Evolutionary conservation across 2,797 vertebrate species (phyloP).

Genomic region (Sylvilagus floridanus): DNA sequence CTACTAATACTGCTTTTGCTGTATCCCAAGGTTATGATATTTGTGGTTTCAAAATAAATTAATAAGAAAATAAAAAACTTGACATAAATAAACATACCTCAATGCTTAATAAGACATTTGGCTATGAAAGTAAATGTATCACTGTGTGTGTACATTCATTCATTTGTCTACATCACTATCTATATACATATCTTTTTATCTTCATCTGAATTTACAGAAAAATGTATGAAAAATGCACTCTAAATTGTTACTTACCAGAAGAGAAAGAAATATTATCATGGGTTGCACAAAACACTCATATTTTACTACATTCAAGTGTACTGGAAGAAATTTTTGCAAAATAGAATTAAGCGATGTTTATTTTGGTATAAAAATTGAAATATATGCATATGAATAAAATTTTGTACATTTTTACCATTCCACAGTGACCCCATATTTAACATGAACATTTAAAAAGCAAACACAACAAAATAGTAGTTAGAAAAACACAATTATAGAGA

Average conservation of each 20-base stretch:
- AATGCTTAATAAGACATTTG: background rate
- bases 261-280: background rate
- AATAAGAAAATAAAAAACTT: no score
- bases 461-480: background rate
- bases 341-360: no score
- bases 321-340: no score
- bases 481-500: background rate
- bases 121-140: background rate
- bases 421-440: background rate
- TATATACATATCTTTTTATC: background rate
- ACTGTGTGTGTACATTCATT: background rate
- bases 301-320: background rate
- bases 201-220: background rate
- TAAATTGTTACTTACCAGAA: background rate
- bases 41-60: no score
- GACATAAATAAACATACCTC: no score
- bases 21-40: no score
- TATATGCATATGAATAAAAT: no score
- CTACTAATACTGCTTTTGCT: no score
- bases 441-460: background rate
- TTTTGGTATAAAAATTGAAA: no score
- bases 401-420: background rate
- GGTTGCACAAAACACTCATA: background rate
- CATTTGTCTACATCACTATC: background rate
- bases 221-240: background rate